Evolutionary conservation across 2,888 invertebrate species (phyloP).

Genomic region (Drosophila meridionalis): DNA sequence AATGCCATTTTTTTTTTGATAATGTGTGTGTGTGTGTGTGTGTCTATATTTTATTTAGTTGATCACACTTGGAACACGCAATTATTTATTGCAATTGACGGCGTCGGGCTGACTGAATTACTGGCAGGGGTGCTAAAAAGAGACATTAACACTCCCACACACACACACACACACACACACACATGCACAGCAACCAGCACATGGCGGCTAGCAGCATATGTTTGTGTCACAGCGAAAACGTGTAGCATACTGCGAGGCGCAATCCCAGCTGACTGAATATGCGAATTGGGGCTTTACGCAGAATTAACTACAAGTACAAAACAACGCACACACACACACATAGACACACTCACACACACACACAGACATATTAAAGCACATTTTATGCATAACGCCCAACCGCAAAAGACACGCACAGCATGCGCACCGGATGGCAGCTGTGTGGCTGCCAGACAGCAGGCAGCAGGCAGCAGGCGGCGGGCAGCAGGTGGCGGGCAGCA

Average conservation of each 20-base stretch:
- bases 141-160: slow-evolving; percentile 32
- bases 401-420: slow-evolving; percentile 54
- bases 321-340: slow-evolving; percentile 18
- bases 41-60: slow-evolving; percentile 20
- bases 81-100: slow-evolving; percentile 57
- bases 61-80: slow-evolving; percentile 21
- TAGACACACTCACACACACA: not conserved
- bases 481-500: not conserved
- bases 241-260: slow-evolving; percentile 69
- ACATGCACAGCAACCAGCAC: not conserved
- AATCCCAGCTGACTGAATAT: slow-evolving; percentile 73
- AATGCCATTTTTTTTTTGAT: slow-evolving; percentile 48
- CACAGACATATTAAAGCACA: slow-evolving; percentile 20
- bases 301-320: slow-evolving; percentile 59
- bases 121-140: slow-evolving; percentile 16
- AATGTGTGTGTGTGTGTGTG: not conserved
- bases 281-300: slow-evolving; percentile 53
- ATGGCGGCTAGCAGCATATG: slow-evolving; percentile 58
- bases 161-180: slow-evolving; percentile 8
- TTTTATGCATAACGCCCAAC: slow-evolving; percentile 58
- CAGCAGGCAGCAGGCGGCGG: slow-evolving; percentile 10
- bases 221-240: slow-evolving; percentile 43
- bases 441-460: slow-evolving; percentile 17
- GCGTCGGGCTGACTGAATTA: slow-evolving; percentile 20
- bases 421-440: slow-evolving; percentile 45